Conservation (phyloP, 1,140 invertebrate species). For the Zaprionus inermis region DNA sequence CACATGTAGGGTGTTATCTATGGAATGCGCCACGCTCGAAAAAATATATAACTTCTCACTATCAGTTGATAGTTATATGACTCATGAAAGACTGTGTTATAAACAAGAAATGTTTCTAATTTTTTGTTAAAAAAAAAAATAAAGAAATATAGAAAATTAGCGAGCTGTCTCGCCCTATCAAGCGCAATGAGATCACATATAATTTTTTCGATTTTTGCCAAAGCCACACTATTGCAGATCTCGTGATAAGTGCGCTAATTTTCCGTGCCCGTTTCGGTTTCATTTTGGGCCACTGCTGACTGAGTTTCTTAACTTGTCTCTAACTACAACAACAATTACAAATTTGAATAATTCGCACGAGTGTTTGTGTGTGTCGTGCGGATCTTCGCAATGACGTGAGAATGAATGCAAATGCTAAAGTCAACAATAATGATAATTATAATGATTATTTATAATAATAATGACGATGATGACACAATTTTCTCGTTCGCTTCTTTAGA, state of each 20-base stretch:
- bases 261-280: not conserved
- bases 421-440: slow-evolving; percentile 50
- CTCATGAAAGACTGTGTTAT: too few species aligned
- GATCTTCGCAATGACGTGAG: slow-evolving; percentile 32
- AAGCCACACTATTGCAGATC: not conserved
- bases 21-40: not conserved
- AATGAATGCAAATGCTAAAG: slow-evolving; percentile 47
- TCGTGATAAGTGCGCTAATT: slow-evolving; percentile 37
- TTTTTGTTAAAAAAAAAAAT: too few species aligned
- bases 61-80: not conserved
- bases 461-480: slow-evolving; percentile 48
- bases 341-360: slow-evolving; percentile 41
- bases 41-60: not conserved
- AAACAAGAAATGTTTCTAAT: too few species aligned
- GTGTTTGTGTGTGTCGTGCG: not conserved
- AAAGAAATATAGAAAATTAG: too few species aligned
- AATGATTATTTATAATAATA: slow-evolving; percentile 26
- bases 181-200: too few species aligned
- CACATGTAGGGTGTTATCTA: not conserved
- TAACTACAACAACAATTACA: slow-evolving; percentile 32
- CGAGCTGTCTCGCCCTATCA: not conserved
- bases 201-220: too few species aligned
- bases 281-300: slow-evolving; percentile 15
- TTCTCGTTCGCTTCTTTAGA: not conserved
- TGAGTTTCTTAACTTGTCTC: slow-evolving; percentile 18